Conservation (phyloP, 2,797 vertebrate genomes). For the Semaprochilodus insignis region DNA sequence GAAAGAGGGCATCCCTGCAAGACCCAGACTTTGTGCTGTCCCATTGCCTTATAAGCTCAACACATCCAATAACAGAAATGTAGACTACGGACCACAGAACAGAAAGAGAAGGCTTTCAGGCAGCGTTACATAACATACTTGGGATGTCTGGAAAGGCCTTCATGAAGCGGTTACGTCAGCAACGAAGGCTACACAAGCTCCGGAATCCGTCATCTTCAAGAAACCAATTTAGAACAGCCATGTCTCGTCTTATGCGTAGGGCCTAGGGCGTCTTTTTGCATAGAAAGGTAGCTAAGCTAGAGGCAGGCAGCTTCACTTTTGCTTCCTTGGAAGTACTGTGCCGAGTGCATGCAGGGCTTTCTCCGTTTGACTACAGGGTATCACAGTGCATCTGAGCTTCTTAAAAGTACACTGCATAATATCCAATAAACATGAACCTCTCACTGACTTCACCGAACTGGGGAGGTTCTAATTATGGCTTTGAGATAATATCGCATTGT, state of each 20-base stretch:
- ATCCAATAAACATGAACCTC: neutral
- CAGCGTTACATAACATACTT: neutral
- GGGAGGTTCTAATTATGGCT: slow-evolving; percentile 18
- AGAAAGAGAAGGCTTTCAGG: neutral
- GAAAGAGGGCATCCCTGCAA: no score
- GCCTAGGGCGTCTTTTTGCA: slow-evolving; percentile 18
- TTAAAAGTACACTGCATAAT: neutral
- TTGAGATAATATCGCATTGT: neutral
- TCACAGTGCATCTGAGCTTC: neutral
- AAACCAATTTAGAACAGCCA: neutral
- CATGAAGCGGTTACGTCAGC: neutral
- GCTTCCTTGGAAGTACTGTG: neutral
- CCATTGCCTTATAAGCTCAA: neutral
- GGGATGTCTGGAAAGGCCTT: neutral
- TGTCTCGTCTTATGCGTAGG: neutral
- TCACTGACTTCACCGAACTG: neutral
- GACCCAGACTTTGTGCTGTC: neutral
- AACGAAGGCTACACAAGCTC: neutral
- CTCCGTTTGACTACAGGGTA: neutral
- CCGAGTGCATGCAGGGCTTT: neutral
- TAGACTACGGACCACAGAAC: neutral
- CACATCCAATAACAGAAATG: neutral
- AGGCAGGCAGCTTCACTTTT: neutral
- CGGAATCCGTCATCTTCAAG: neutral
- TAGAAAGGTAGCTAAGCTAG: slow-evolving; percentile 9